Evolutionary conservation across 2,888 invertebrate genomes (phyloP), one percentile per base, ranked within the genome.

Genomic region (Tridacna crocea): DNA sequence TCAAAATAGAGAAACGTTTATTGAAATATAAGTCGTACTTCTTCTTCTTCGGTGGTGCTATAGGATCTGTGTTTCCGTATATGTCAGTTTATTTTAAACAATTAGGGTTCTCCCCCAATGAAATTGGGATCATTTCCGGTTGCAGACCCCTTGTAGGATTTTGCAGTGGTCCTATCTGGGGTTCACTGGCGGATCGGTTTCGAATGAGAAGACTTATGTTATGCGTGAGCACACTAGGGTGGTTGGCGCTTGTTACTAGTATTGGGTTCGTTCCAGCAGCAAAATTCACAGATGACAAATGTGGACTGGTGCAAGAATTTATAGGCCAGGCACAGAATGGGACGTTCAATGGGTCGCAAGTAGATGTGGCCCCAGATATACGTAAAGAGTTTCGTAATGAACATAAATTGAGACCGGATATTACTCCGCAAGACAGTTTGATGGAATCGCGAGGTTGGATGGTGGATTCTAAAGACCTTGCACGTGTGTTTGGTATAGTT

Each of bases 381-480:
- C 75, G 79, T 8, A 68, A 75, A 11, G 24, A 73, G 13, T 82
- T 85, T 66, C n/a, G 47, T 13, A 48, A 48, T 22, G 60, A 75
- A 13, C 85, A 85, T 47, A 72, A 55, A 15, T 26, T 77, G 8
- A 27, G 78, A 46, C 60, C 79, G 0, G 85, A 78, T 26, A 63
- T 72, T 0, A 66, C 79, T 6, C 65, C 86, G 13, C 61, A 80
- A n/a, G 77, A 85, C n/a, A 86, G 81, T 47, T 77, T 89, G 6
- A 72, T 86, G 73, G 87, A 89, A 70, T 86, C 84, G 27, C 82
- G 88, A 55, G 89, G 85, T n/a, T 89, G 89, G 89, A 86, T 89
- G 85, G 88, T 83, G 55, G 79, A 82, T 26, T 17, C 61, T 15
- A 22, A 36, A 8, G 86, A 82, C 60, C 51, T 88, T 8, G 13